A percentile compares a stretch with the other conserved stretches of the same genome.
Evolutionary conservation across 2,113 vertebrate genomes (phyloP).

Genomic region (Scatophagus argus): DNA sequence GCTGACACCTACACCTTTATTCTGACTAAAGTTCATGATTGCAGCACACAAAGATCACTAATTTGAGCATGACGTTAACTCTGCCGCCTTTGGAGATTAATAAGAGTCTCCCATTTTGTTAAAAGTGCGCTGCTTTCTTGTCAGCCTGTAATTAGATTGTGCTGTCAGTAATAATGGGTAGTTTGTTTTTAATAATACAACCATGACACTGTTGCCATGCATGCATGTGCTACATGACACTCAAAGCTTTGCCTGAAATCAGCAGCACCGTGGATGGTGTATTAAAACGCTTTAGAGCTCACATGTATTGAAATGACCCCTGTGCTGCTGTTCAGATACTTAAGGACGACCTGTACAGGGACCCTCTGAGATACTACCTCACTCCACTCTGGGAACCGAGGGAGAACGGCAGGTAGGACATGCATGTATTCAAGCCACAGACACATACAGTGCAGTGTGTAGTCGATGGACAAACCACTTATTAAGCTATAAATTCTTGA

Average conservation of each 20-base stretch:
- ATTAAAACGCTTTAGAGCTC: neutral
- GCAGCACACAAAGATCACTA: neutral
- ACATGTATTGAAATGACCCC: neutral
- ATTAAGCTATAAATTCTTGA: constrained; percentile 24
- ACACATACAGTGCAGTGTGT: neutral
- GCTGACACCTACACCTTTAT: neutral
- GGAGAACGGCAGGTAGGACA: constrained; percentile 85
- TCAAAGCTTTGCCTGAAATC: neutral
- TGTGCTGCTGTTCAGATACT: constrained; percentile 77
- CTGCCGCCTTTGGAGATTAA: neutral
- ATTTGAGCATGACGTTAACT: neutral
- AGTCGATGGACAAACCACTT: constrained; percentile 3
- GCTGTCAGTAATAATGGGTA: neutral
- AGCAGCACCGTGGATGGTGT: neutral
- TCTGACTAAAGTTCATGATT: neutral
- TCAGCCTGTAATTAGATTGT: neutral
- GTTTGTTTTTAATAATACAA: neutral
- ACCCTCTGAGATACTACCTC: constrained; percentile 87
- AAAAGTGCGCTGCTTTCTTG: neutral
- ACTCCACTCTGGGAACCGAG: constrained; percentile 85
- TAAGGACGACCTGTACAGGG: constrained; percentile 85
- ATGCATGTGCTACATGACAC: too few species aligned
- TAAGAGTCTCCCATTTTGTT: neutral
- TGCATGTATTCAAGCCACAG: neutral
- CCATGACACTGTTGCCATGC: neutral